These are phyloP conservation scores for Tiaroga cobitis DNA, from an alignment of 2,797 vertebrate genomes.

Conservation along the genomic window DNA sequence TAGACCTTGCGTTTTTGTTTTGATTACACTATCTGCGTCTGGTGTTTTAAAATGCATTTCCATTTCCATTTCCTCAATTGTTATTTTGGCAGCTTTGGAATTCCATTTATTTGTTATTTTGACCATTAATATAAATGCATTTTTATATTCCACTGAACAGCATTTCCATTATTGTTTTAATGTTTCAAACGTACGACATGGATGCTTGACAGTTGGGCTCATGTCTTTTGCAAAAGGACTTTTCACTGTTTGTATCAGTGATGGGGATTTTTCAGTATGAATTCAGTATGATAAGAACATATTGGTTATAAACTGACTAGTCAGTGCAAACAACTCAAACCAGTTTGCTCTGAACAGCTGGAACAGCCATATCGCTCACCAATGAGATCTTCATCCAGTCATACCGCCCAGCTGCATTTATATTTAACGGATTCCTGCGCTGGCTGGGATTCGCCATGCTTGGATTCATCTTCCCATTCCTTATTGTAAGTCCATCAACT, in stretches of 20 bases:
- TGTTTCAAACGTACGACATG: too few species aligned
- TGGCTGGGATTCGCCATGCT: constrained; percentile 73
- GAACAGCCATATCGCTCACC: constrained; percentile 64
- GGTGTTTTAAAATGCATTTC: too few species aligned
- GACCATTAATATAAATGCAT: too few species aligned
- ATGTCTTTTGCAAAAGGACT: too few species aligned
- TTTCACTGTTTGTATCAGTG: too few species aligned
- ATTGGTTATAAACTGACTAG: neutral
- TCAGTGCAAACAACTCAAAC: neutral
- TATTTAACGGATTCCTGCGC: constrained; percentile 69
- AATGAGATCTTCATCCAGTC: constrained; percentile 85
- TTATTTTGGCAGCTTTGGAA: too few species aligned
- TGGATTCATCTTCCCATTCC: constrained; percentile 82
- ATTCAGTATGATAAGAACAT: neutral
- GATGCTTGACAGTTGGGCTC: too few species aligned
- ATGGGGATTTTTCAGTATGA: too few species aligned
- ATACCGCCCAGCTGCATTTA: constrained; percentile 77
- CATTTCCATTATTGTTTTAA: too few species aligned
- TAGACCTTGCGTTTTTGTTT: neutral
- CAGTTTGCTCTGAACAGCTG: constrained; percentile 69
- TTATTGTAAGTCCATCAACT: constrained; percentile 77
- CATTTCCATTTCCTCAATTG: too few species aligned
- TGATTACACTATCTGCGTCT: neutral
- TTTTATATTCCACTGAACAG: too few species aligned
- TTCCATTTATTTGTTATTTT: too few species aligned